Evolutionary conservation across 1,140 invertebrate genomes (phyloP).

Genomic region (Delia radicum): DNA sequence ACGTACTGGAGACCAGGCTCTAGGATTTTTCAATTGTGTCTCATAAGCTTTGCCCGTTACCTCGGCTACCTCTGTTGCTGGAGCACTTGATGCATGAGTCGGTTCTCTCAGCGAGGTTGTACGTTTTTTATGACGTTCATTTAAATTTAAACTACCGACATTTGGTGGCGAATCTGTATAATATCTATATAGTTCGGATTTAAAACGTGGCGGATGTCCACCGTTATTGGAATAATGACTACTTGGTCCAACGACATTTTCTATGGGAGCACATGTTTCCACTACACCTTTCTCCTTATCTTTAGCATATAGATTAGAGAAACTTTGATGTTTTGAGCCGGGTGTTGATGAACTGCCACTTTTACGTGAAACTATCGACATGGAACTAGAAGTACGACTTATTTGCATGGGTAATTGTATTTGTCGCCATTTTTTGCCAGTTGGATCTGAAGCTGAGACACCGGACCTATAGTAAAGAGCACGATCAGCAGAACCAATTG

Average conservation of each 20-base stretch:
- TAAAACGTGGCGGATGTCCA: slow-evolving; percentile 44
- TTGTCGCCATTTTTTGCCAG: slow-evolving; percentile 82
- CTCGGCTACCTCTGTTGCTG: slow-evolving; percentile 42
- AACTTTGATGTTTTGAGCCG: slow-evolving; percentile 53
- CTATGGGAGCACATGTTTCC: slow-evolving; percentile 50
- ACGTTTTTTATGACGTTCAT: slow-evolving; percentile 49
- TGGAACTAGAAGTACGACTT: slow-evolving; percentile 74
- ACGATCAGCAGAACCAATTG: slow-evolving; percentile 67
- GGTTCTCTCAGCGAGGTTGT: slow-evolving; percentile 34
- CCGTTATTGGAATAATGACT: slow-evolving; percentile 46
- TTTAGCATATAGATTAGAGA: slow-evolving; percentile 50
- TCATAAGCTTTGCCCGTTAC: slow-evolving; percentile 57
- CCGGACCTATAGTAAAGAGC: slow-evolving; percentile 78
- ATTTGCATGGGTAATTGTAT: slow-evolving; percentile 76
- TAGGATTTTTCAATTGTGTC: slow-evolving; percentile 65
- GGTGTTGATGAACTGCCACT: slow-evolving; percentile 59
- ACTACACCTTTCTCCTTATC: slow-evolving; percentile 53
- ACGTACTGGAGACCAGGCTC: slow-evolving; percentile 79
- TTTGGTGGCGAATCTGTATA: slow-evolving; percentile 45
- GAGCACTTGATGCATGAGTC: slow-evolving; percentile 47
- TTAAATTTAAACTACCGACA: slow-evolving; percentile 50
- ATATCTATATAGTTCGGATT: slow-evolving; percentile 45
- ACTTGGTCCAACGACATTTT: slow-evolving; percentile 61
- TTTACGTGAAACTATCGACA: slow-evolving; percentile 53
- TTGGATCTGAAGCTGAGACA: slow-evolving; percentile 73